phyloP scores from a whole-genome alignment of 2,888 invertebrate species.

The Hirtodrosophila duncani region DNA sequence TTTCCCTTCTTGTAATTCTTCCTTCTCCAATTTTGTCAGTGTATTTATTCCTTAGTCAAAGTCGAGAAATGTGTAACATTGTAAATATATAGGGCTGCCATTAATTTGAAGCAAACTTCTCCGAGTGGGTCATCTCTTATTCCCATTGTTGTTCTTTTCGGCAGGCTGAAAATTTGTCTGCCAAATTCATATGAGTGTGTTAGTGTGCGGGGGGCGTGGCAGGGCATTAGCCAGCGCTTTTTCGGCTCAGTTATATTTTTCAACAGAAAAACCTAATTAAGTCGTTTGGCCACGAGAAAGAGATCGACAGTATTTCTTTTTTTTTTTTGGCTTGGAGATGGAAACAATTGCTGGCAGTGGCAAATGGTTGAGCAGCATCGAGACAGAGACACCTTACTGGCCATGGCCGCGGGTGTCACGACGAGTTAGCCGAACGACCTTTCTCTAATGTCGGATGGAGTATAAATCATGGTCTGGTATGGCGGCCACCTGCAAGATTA shows the following conservation, averaged over 20 bases:
- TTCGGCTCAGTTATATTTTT: slow-evolving; percentile 45
- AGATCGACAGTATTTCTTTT: slow-evolving; percentile 8
- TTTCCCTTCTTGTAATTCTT: too few species aligned
- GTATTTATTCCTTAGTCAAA: background rate
- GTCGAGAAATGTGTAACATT: slow-evolving; percentile 36
- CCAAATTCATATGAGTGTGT: slow-evolving; percentile 2
- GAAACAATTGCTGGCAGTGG: too few species aligned
- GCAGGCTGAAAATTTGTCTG: too few species aligned
- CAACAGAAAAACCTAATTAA: slow-evolving; percentile 60
- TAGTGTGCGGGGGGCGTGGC: slow-evolving; percentile 54
- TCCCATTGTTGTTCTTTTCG: too few species aligned
- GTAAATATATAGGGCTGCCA: slow-evolving; percentile 36
- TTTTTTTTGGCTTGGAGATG: too few species aligned
- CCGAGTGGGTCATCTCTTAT: slow-evolving; percentile 51
- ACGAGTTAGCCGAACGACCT: slow-evolving; percentile 47
- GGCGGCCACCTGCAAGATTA: slow-evolving; percentile 31
- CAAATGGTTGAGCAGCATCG: too few species aligned
- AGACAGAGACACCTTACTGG: slow-evolving; percentile 7
- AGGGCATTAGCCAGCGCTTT: slow-evolving; percentile 43
- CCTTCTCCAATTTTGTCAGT: slow-evolving; percentile 25
- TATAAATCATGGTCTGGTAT: slow-evolving; percentile 56
- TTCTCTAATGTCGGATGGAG: slow-evolving; percentile 52
- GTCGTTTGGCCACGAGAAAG: slow-evolving; percentile 24
- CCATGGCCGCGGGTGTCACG: slow-evolving; percentile 46
- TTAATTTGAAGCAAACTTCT: slow-evolving; percentile 19